phyloP scores from a whole-genome alignment of 2,888 invertebrate genomes.

The Pollenia angustigena region DNA sequence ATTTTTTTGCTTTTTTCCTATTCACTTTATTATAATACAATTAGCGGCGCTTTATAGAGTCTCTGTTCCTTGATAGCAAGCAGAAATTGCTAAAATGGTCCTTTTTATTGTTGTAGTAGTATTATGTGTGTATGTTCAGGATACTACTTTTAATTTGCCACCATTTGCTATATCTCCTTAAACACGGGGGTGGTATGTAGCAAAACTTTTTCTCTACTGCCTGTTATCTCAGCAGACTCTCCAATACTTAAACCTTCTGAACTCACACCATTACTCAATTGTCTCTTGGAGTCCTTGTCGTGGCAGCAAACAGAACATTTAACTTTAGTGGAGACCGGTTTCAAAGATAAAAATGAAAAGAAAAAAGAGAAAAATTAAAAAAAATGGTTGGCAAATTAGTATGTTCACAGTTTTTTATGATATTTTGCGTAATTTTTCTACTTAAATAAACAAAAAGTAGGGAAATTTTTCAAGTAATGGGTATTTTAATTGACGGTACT shows the following conservation, averaged over 20 bases:
- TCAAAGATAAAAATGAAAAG: slow-evolving; percentile 53
- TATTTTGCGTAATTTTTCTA: slow-evolving; percentile 42
- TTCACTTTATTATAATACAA: slow-evolving; percentile 62
- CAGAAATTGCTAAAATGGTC: slow-evolving; percentile 37
- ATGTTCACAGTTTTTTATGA: slow-evolving; percentile 29
- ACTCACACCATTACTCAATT: slow-evolving; percentile 6
- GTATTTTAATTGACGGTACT: too few relatives aligned
- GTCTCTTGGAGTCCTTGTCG: not conserved
- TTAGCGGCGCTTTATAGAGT: slow-evolving; percentile 43
- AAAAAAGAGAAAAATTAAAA: not conserved
- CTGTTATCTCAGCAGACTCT: not conserved
- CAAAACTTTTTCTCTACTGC: slow-evolving; percentile 12
- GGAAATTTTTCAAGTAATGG: not conserved
- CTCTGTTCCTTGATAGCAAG: slow-evolving; percentile 42
- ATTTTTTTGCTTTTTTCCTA: not conserved
- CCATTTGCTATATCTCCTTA: slow-evolving; percentile 29
- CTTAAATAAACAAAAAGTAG: slow-evolving; percentile 15
- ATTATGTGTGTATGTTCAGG: slow-evolving; percentile 14
- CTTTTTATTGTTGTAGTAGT: not conserved
- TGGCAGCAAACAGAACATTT: slow-evolving; percentile 37
- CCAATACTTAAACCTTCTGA: not conserved
- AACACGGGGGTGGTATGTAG: not conserved
- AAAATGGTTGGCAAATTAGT: slow-evolving; percentile 59
- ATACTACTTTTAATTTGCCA: slow-evolving; percentile 52
- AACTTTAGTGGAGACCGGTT: slow-evolving; percentile 46